Percentiles rank a stretch among this genome's conserved stretches.
Evolutionary conservation across 1,140 invertebrate genomes (phyloP).

Genomic region (Lysiphlebus fabarum): DNA sequence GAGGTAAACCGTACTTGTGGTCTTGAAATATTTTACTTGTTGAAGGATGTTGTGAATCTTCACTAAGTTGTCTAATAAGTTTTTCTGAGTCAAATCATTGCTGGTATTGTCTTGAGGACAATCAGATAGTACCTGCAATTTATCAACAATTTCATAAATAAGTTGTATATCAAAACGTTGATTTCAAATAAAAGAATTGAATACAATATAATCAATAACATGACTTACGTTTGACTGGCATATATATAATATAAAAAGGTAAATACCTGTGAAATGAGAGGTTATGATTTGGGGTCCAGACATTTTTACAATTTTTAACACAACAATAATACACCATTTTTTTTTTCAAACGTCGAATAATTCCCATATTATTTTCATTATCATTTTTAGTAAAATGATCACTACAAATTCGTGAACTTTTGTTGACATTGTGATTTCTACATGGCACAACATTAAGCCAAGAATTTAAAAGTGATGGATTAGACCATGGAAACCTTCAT

Average conservation of each 20-base stretch:
- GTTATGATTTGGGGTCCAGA: no score
- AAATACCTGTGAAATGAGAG: no score
- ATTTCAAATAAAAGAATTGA: neutral
- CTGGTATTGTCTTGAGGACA: no score
- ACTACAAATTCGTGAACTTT: neutral
- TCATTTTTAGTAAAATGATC: neutral
- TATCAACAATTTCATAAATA: neutral
- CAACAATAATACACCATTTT: no score
- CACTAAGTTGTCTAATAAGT: no score
- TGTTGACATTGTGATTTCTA: neutral
- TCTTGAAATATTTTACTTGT: no score
- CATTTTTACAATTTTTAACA: no score
- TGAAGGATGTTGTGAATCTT: no score
- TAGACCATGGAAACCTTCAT: neutral
- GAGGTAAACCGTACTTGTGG: no score
- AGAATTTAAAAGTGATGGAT: neutral
- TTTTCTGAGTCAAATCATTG: no score
- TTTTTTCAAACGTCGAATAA: neutral
- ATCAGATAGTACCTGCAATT: neutral
- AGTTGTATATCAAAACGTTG: neutral
- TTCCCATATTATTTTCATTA: neutral
- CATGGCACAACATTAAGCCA: conserved; percentile 1
- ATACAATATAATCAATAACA: neutral
- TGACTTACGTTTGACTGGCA: neutral
- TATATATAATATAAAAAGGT: no score